Conservation (phyloP, 2,888 invertebrate species). For the Aradus depressus region DNA sequence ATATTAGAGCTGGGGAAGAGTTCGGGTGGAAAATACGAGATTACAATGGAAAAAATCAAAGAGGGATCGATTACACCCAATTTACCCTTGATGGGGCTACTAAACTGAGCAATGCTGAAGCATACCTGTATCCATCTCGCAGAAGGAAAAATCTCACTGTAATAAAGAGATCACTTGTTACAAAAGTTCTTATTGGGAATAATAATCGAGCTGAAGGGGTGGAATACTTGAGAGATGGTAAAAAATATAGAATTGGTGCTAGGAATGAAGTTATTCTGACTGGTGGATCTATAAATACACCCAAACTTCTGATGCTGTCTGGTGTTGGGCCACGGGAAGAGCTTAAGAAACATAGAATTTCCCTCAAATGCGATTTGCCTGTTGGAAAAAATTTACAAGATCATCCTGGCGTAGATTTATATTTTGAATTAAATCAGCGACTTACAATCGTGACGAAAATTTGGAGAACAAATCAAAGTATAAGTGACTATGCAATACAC, state of each 20-base stretch:
- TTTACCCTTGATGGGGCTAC: slow-evolving; percentile 5
- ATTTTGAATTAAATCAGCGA: too few relatives aligned
- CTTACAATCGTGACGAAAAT: too few relatives aligned
- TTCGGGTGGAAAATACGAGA: slow-evolving; percentile 5
- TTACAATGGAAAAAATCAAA: slow-evolving; percentile 8
- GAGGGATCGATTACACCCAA: background rate
- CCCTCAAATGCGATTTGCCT: background rate
- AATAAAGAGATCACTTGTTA: background rate
- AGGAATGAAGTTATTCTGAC: background rate
- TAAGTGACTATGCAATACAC: too few relatives aligned
- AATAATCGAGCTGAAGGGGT: background rate
- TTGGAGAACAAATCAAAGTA: too few relatives aligned
- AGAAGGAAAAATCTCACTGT: background rate
- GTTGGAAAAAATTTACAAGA: background rate
- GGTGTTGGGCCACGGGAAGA: background rate
- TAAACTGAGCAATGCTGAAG: slow-evolving; percentile 14
- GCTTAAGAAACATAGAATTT: background rate
- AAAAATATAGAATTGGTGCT: background rate
- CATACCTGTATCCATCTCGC: background rate
- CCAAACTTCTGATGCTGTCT: background rate
- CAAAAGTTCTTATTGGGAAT: background rate
- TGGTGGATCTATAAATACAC: background rate
- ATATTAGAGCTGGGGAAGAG: slow-evolving; percentile 33
- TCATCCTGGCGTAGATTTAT: background rate
- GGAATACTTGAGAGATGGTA: background rate